Evolutionary conservation across 2,113 vertebrate species (phyloP), one percentile per base, ranked within the genome.

Genomic region (Trichechus manatus): DNA sequence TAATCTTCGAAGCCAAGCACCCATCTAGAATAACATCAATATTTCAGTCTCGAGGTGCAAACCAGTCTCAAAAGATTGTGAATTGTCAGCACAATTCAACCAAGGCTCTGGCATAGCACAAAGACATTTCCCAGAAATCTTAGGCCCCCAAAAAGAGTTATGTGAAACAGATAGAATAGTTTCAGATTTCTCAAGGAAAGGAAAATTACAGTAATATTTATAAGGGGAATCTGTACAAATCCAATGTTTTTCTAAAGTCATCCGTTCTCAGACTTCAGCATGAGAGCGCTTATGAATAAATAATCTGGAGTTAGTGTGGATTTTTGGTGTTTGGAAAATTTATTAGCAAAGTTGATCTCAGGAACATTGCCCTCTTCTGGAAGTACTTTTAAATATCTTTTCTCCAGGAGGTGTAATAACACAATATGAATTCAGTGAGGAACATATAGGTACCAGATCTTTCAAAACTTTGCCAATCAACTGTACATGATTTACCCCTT

Each of bases 141-240:
- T 19, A 97, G 75, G 79, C 85, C 53, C 84, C 91, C 77, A 68
- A 91, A 39, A 97, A 97, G 94, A 97, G 90, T 96, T 89, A 85
- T 97, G 96, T 97, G 96, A 97, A 95, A 84, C 82, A 97, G 97
- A 98, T 97, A 98, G 87, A 94, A 87, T 42, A 91, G 91, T 95
- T 96, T 97, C 94, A 94, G 91, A 91, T 96, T 96, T 95, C 96
- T 91, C 44, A 93, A 95, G 97, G 89, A 94, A 96, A 96, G 94
- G 97, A 97, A 97, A 98, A 77, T 96, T 96, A 96, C 80, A 95
- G 94, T 95, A 94, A 95, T 94, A 91, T 96, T 97, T 97, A 87
- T 83, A 96, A 97, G 93, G 79, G 44, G 74, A 95, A 96, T 96
- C 88, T 44, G 95, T 82, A 95, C 88, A 96, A 93, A 97, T 93